Evolutionary conservation across 2,888 invertebrate genomes (phyloP).

Genomic region (Yponomeuta plumbellus): DNA sequence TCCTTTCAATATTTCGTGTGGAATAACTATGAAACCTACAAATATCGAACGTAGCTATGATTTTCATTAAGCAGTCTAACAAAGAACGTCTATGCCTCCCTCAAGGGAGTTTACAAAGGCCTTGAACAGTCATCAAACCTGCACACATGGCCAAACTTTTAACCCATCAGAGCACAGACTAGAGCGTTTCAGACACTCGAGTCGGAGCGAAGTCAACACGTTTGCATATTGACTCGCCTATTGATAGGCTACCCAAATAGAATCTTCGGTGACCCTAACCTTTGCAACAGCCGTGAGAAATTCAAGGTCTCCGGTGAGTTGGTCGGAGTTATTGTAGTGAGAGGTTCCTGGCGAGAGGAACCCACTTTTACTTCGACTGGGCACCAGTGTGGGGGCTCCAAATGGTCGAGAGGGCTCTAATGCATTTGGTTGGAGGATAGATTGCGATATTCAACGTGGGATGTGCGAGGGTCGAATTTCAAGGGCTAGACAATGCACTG

Average conservation of each 20-base stretch:
- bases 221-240: not conserved
- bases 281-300: not conserved
- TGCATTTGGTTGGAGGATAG: not conserved
- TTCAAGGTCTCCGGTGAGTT: not conserved
- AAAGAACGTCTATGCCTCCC: too few relatives aligned
- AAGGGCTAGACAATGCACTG: not conserved
- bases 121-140: not conserved
- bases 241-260: not conserved
- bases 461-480: not conserved
- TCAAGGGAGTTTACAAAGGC: not conserved
- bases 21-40: too few relatives aligned
- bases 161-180: not conserved
- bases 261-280: not conserved
- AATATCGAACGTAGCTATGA: too few relatives aligned
- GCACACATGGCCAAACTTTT: not conserved
- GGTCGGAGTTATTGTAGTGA: not conserved
- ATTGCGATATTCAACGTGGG: not conserved
- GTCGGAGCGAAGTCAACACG: not conserved
- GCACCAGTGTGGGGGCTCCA: not conserved
- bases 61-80: too few relatives aligned
- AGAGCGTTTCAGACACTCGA: not conserved
- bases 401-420: not conserved
- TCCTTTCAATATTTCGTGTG: too few relatives aligned
- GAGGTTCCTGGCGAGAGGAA: not conserved
- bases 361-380: constrained; percentile 2